Percentiles rank a stretch among this genome's conserved stretches.
Evolutionary conservation across 2,113 vertebrate species (phyloP).

Genomic region (Cathartes aura): DNA sequence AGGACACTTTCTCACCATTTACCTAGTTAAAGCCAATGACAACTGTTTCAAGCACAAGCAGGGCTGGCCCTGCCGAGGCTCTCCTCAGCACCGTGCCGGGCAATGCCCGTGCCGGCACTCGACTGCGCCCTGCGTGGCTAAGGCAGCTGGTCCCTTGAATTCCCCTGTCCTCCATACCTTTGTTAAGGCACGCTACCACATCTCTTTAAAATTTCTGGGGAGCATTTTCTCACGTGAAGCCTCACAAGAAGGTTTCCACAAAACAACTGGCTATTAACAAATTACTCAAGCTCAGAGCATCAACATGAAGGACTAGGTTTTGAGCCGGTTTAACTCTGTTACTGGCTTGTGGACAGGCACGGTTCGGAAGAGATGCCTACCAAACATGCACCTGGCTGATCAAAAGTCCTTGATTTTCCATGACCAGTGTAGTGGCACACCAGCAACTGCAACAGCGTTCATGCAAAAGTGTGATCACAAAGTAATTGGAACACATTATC

Average conservation of each 20-base stretch:
- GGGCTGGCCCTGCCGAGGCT: background rate
- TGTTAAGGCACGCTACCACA: background rate
- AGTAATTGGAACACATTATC: background rate
- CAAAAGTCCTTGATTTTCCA: background rate
- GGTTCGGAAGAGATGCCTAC: background rate
- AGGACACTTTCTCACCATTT: too few species aligned
- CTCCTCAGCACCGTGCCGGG: accelerated
- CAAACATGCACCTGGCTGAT: background rate
- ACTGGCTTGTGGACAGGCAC: background rate
- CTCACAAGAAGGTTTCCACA: background rate
- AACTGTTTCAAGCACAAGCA: background rate
- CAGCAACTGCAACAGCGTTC: background rate
- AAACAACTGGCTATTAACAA: background rate
- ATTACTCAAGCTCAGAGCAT: background rate
- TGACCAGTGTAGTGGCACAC: background rate
- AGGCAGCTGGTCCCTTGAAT: background rate
- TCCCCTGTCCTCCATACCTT: background rate
- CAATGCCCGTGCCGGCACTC: background rate
- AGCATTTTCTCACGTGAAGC: background rate
- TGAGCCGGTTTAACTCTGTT: background rate
- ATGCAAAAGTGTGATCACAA: background rate
- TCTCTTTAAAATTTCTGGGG: background rate
- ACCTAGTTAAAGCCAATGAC: background rate
- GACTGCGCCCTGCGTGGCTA: background rate
- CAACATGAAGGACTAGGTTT: background rate